phyloP scores from a whole-genome alignment of 23 tunicate genomes.

The Trididemnum nubilum region DNA sequence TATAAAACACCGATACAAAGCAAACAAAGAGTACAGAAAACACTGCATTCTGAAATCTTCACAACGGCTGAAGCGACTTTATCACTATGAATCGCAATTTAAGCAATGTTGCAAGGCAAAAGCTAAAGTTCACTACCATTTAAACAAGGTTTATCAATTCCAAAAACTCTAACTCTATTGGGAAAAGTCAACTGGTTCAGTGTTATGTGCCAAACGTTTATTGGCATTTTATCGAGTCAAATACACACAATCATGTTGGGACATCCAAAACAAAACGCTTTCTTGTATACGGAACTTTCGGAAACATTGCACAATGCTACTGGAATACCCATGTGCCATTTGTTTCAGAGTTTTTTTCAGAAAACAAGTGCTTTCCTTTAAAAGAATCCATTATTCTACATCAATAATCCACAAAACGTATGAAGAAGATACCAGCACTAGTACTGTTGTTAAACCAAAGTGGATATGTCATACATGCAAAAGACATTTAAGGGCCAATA shows the following conservation, averaged over 20 bases:
- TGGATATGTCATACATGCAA: constrained; percentile 12
- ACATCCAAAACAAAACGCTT: no score
- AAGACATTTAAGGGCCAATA: neutral
- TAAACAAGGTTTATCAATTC: no score
- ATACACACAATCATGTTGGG: no score
- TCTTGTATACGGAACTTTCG: no score
- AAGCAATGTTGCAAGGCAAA: neutral
- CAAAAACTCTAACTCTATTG: no score
- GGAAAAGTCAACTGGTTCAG: no score
- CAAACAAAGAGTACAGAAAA: neutral
- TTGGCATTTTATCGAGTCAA: no score
- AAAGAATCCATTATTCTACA: no score
- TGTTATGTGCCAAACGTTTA: no score
- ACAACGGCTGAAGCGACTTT: neutral
- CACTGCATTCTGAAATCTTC: neutral
- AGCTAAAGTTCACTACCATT: neutral
- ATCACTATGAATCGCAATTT: neutral
- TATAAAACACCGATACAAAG: no score
- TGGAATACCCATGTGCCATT: neutral
- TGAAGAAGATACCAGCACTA: neutral
- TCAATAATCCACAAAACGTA: neutral
- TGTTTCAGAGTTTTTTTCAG: constrained; percentile 7
- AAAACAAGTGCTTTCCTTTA: neutral
- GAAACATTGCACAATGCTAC: neutral
- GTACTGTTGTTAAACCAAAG: neutral